A percentile compares a stretch with the other conserved stretches of the same genome.
phyloP scores from a whole-genome alignment of 2,113 vertebrate species.

The Penelope pileata region DNA sequence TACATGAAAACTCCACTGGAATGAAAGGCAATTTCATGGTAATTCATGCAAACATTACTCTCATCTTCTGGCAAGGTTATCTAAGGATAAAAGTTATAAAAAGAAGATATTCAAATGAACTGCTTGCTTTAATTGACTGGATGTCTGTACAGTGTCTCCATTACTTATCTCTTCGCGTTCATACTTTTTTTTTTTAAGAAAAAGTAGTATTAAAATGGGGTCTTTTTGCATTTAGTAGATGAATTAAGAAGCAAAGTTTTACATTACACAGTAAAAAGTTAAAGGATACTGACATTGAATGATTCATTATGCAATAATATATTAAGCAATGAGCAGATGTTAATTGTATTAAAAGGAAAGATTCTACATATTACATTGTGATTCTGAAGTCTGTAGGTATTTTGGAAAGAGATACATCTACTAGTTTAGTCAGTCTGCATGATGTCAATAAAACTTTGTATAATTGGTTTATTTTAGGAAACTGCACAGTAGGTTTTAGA shows the following conservation, averaged over 20 bases:
- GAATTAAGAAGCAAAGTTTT: neutral
- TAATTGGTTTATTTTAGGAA: neutral
- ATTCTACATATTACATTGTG: neutral
- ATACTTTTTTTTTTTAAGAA: neutral
- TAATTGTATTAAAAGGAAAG: neutral
- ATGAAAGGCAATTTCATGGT: neutral
- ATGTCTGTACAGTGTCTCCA: neutral
- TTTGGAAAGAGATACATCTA: neutral
- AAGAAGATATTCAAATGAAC: neutral
- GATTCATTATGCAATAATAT: neutral
- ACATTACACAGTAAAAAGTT: neutral
- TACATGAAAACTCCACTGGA: neutral
- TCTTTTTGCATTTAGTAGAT: neutral
- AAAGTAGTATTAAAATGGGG: neutral
- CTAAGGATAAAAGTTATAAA: slow-evolving; percentile 15
- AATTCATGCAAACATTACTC: neutral
- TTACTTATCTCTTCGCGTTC: neutral
- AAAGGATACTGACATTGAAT: neutral
- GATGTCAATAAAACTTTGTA: neutral
- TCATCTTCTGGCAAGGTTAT: slow-evolving; percentile 10
- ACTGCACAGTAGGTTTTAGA: neutral
- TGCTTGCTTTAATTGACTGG: neutral
- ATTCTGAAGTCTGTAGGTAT: neutral
- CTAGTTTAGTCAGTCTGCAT: neutral
- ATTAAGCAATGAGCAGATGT: neutral